Conservation (phyloP, 2,797 vertebrate species). For the Dallia pectoralis region DNA sequence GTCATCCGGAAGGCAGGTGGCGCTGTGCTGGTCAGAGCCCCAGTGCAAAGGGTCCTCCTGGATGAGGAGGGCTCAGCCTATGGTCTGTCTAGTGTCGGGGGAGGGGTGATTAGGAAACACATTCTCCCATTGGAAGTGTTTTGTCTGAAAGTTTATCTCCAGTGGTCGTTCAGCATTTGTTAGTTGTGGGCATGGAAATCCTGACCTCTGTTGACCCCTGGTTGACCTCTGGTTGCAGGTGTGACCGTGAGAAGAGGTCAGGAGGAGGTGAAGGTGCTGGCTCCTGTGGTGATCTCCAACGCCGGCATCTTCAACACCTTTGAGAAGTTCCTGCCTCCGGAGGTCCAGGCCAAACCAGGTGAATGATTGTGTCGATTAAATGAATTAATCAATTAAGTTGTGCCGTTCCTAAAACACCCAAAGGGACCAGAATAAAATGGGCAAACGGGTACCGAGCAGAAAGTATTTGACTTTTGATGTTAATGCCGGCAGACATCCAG, state of each 20-base stretch:
- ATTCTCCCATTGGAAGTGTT: not conserved
- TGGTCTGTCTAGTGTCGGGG: conserved; percentile 58
- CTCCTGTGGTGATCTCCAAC: conserved; percentile 80
- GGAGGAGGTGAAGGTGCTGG: conserved; percentile 74
- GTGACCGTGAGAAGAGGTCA: conserved; percentile 76
- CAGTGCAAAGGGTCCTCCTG: conserved; percentile 77
- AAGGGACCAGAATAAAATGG: not conserved
- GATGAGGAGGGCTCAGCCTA: conserved; percentile 67
- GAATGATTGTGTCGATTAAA: conserved; percentile 6
- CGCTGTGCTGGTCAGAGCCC: conserved; percentile 80
- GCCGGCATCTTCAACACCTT: conserved; percentile 86
- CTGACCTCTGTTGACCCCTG: not conserved
- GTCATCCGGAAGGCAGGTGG: conserved; percentile 82
- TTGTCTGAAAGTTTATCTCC: not conserved
- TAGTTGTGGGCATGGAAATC: not conserved
- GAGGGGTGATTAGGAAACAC: not conserved
- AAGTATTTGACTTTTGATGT: not conserved
- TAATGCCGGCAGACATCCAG: conserved; percentile 66
- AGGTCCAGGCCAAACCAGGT: conserved; percentile 71
- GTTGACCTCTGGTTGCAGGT: conserved; percentile 59
- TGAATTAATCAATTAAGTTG: not conserved
- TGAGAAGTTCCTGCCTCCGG: conserved; percentile 75
- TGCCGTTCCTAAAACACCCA: not conserved
- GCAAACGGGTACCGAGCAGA: not conserved
- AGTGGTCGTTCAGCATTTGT: not conserved